Conservation (phyloP, 2,797 vertebrate species). For the Heterohyrax brucei region DNA sequence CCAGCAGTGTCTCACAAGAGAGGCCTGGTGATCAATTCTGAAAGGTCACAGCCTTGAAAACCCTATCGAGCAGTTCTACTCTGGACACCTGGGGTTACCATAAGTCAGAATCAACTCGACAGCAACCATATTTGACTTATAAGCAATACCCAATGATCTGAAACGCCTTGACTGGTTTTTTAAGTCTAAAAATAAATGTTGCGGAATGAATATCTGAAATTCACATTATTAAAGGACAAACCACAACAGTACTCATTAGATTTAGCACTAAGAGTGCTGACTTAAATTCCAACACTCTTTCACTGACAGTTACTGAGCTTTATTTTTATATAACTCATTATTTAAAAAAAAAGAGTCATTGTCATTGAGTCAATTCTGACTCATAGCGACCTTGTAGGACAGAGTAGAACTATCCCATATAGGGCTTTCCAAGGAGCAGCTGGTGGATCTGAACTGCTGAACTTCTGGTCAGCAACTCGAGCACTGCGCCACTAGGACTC, state of each 20-base stretch:
- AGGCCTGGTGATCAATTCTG: neutral
- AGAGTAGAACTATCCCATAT: no score
- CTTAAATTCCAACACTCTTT: neutral
- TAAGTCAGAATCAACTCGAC: no score
- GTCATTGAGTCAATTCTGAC: no score
- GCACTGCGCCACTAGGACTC: no score
- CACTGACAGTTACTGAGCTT: neutral
- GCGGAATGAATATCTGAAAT: neutral
- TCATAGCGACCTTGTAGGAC: no score
- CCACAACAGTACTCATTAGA: neutral
- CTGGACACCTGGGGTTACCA: no score
- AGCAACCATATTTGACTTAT: neutral
- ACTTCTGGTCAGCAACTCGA: no score
- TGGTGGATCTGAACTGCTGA: no score
- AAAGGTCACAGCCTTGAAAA: neutral
- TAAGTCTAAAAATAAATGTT: neutral
- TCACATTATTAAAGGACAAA: neutral
- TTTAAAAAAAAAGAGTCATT: no score
- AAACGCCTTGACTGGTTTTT: neutral
- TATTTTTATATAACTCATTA: neutral
- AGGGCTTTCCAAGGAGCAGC: no score
- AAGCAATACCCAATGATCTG: neutral
- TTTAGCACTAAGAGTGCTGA: neutral
- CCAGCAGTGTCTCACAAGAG: neutral
- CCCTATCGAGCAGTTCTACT: neutral